These are phyloP conservation scores for Apostichopus californicus DNA, from an alignment of 35 echinoderm and acorn worm species.

Conservation along the genomic window DNA sequence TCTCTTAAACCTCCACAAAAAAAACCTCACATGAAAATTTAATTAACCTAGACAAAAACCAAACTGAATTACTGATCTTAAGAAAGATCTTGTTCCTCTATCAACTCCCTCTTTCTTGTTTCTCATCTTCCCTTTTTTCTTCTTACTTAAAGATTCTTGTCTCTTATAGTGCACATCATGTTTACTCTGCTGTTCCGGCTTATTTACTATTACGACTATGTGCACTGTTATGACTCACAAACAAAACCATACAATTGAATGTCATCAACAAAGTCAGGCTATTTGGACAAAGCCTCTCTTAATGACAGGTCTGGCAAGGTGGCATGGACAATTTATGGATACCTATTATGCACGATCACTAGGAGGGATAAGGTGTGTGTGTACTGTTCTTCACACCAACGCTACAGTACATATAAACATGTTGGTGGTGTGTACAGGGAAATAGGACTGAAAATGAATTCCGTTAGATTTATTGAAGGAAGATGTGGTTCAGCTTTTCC, in stretches of 20 bases:
- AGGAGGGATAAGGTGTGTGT: neutral
- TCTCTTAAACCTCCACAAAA: too few species aligned
- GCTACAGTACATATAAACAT: too few species aligned
- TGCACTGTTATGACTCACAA: neutral
- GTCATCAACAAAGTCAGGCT: neutral
- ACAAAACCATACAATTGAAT: neutral
- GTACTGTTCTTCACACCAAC: neutral
- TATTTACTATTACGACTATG: neutral
- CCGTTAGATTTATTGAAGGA: neutral
- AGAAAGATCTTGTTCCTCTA: too few species aligned
- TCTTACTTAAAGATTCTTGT: too few species aligned
- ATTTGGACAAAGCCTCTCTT: constrained; percentile 1
- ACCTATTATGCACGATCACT: neutral
- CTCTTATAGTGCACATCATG: too few species aligned
- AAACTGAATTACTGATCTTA: too few species aligned
- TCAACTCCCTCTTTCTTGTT: too few species aligned
- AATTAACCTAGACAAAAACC: too few species aligned
- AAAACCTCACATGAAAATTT: too few species aligned
- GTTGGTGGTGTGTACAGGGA: too few species aligned
- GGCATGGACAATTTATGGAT: neutral
- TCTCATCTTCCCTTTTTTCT: too few species aligned
- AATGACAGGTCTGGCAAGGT: neutral
- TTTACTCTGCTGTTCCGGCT: too few species aligned
- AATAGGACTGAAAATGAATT: neutral
- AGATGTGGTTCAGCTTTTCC: neutral